A percentile compares a stretch with the other conserved stretches of the same genome.
Evolutionary conservation across 2,888 invertebrate species (phyloP).

Genomic region (Criorhina ranunculi): DNA sequence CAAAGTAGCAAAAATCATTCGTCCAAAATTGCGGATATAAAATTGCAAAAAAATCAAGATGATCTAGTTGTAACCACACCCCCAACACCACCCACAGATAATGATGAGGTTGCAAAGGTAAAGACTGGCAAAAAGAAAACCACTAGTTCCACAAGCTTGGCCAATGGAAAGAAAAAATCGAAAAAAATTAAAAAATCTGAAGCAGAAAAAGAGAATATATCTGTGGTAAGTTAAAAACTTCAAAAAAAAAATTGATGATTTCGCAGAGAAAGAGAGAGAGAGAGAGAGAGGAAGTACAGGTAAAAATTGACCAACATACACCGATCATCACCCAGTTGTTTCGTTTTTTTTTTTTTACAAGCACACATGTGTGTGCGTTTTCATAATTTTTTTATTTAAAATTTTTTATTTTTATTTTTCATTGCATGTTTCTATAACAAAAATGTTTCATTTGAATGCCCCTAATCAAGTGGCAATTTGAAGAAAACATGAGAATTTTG

Average conservation of each 20-base stretch:
- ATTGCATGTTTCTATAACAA: constrained; percentile 25
- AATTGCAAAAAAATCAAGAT: constrained; percentile 1
- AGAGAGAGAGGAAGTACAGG: not conserved
- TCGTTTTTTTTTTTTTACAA: too few relatives aligned
- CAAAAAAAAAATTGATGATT: not conserved
- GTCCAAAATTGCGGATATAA: not conserved
- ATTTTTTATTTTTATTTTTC: not conserved
- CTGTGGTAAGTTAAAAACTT: constrained; percentile 86
- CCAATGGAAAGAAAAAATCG: constrained; percentile 85
- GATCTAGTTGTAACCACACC: constrained; percentile 15
- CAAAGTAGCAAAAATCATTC: constrained; percentile 31
- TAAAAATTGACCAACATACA: not conserved
- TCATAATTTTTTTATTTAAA: constrained; percentile 15
- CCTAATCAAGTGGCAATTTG: constrained; percentile 29
- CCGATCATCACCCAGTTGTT: too few relatives aligned
- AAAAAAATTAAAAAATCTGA: constrained; percentile 88
- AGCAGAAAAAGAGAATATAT: constrained; percentile 88
- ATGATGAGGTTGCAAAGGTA: constrained; percentile 31
- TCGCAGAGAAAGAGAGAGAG: constrained; percentile 4
- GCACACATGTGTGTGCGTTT: not conserved
- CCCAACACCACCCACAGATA: constrained; percentile 48
- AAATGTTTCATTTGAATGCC: constrained; percentile 30
- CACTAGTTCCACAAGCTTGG: constrained; percentile 13
- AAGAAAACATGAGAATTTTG: constrained; percentile 45
- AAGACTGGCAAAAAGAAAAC: constrained; percentile 59